Base-by-base conservation (phyloP, 2,797 vertebrate genomes). In the Delichon dasypus region DNA sequence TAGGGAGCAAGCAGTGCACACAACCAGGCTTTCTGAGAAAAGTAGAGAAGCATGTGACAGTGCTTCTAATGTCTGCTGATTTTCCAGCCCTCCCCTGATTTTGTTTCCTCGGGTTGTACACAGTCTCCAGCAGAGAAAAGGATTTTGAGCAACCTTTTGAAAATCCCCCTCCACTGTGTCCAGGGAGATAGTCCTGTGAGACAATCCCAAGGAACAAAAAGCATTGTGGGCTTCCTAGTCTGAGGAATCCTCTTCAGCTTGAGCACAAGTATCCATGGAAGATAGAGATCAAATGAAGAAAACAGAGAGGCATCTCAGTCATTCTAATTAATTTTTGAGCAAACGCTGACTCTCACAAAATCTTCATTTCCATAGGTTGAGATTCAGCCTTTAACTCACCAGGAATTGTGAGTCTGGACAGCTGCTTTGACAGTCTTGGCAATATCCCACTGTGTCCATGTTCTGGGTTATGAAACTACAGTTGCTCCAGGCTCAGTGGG, bases 391-490 rank as follows among this genome's bases (percentile, higher is more conserved):
- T n/a, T 19, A 85, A 89, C 54, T 85, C 60, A 61, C 15, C 5
- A 6, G 79, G 50, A 68, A 7, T 1, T 7, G 0, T 13, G 75
- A 67, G 54, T 53, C 54, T 78, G 57, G 74, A 67, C 77, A 93
- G 93, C 80, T 96, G 72, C 78, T 95, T 67, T 88, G 40, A 72
- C 48, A 93, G 87, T 50, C 61, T 61, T 93, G 73, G 76, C 55
- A 79, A 47, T 10, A 70, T 70, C 75, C 47, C 42, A 30, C 51
- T 87, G 62, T 65, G 55, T 55, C 92, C 60, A 27, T 89, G 40
- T 91, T 95, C 82, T 82, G 80, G 26, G 55, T 96, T 97, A 86
- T 80, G 73, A 85, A 97, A 96, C 48, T 90, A 51, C 30, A 38
- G 23, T 87, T 76, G 81, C 86, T 92, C 68, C 95, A 76, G 85